Evolutionary conservation across 92 coral and sea anemone species (phyloP), one percentile per base, ranked within the genome.

Genomic region (Palythoa heliodiscus): DNA sequence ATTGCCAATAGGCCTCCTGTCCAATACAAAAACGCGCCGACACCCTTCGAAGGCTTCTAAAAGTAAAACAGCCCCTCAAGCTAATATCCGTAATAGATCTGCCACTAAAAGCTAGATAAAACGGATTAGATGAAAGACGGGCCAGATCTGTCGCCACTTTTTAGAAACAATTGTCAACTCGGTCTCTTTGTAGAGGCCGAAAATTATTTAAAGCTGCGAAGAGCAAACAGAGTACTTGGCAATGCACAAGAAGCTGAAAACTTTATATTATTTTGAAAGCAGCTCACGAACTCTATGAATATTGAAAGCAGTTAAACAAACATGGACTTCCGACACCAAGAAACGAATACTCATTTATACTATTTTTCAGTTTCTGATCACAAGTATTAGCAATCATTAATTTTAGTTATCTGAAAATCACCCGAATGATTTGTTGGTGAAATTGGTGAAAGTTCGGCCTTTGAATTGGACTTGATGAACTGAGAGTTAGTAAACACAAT

Each of bases 71-170:
- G 43, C 38, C 72, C 84, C 73, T 80, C 39, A 23, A 80, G 73
- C 74, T 61, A 80, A 80, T 80, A 80, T 80, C 61, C 66, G 84
- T 80, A 80, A 80, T 66, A 64, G 61, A 80, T 80, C 74, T 80
- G 73, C 73, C 43, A 47, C 84, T 66, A 66, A 80, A 80, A 66
- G 40, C 48, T 20, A 64, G 84, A 66, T 80, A 80, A 80, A 79
- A 80, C 58, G 55, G 75, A 80, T 37, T 48, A 80, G 73, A 47
- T 48, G 60, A 47, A 80, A 80, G 75, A 80, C 72, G 43, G 52
- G 57, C 40, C 16, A 9, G 1, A 10, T 12, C 58, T 80, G 73
- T 80, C 84, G 74, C 38, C 84, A 80, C 74, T 80, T 24, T 47
- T 52, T 64, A 64, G 84, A 38, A 67, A 22, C 55, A 48, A 11